phyloP scores from a whole-genome alignment of 2,113 vertebrate genomes.

The Riparia riparia region DNA sequence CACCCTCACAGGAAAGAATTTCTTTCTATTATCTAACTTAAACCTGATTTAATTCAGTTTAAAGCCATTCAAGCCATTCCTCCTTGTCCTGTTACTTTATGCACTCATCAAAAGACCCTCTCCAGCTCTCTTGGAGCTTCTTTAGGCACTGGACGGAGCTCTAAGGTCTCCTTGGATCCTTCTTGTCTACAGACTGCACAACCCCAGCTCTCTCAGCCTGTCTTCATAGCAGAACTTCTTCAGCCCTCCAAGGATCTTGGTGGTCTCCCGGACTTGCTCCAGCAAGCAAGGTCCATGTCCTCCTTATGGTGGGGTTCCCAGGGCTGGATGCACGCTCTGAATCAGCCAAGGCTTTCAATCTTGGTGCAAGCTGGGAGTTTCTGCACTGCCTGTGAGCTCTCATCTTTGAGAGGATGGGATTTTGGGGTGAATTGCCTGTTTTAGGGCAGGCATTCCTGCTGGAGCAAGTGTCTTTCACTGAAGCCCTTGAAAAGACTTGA shows the following conservation, averaged over 20 bases:
- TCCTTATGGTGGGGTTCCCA: neutral
- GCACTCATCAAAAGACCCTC: neutral
- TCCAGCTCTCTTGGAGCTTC: neutral
- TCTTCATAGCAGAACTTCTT: neutral
- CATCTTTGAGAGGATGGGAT: neutral
- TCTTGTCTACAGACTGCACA: neutral
- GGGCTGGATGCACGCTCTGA: rapidly evolving
- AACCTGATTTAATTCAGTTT: neutral
- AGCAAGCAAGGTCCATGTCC: neutral
- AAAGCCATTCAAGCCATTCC: neutral
- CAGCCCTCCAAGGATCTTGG: neutral
- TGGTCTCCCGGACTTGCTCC: neutral
- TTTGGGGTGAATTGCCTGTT: neutral
- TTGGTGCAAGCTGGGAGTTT: neutral
- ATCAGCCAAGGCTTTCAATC: neutral
- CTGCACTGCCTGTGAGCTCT: neutral
- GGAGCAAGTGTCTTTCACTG: rapidly evolving
- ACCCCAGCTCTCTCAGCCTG: neutral
- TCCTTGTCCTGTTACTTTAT: neutral
- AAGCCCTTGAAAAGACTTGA: neutral
- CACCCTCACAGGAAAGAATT: neutral
- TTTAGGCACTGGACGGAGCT: neutral
- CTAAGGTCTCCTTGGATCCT: neutral
- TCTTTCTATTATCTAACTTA: neutral
- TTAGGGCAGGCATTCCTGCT: neutral